phyloP scores from a whole-genome alignment of 2,888 invertebrate species.

The Aromia moschata region DNA sequence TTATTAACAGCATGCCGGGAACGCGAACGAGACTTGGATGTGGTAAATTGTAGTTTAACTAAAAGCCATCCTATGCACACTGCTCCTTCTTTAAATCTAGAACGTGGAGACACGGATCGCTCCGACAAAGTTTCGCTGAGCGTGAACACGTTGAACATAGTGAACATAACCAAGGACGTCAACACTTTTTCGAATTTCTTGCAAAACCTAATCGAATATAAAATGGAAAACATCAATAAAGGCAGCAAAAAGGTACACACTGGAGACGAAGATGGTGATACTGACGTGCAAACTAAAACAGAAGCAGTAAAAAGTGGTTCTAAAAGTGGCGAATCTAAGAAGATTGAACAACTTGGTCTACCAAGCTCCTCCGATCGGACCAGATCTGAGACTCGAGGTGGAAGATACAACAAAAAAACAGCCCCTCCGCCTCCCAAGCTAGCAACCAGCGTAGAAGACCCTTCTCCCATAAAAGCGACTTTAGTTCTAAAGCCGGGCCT shows the following conservation, averaged over 20 bases:
- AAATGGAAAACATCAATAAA: constrained; percentile 17
- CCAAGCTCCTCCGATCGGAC: not conserved
- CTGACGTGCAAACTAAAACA: not conserved
- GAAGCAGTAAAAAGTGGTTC: not conserved
- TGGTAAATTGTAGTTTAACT: constrained; percentile 22
- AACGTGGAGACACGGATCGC: not conserved
- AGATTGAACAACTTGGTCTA: no score
- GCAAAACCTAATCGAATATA: constrained; percentile 34
- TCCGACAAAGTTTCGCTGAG: constrained; percentile 5
- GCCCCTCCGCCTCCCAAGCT: constrained; percentile 63
- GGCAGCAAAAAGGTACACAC: not conserved
- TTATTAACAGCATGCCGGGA: constrained; percentile 51
- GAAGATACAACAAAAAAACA: constrained; percentile 66
- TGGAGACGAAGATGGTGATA: not conserved
- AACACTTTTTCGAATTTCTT: constrained; percentile 33
- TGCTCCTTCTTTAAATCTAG: not conserved
- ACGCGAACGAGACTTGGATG: constrained; percentile 20
- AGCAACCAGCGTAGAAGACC: constrained; percentile 25
- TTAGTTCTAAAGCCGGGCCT: constrained; percentile 64
- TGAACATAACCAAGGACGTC: constrained; percentile 36
- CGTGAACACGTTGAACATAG: constrained; percentile 1
- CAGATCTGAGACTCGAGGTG: constrained; percentile 55
- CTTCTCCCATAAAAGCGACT: constrained; percentile 62
- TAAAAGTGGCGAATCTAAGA: no score
- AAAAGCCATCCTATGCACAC: constrained; percentile 14